phyloP scores from a whole-genome alignment of 2,888 invertebrate genomes.

The Caenorhabditis afra region DNA sequence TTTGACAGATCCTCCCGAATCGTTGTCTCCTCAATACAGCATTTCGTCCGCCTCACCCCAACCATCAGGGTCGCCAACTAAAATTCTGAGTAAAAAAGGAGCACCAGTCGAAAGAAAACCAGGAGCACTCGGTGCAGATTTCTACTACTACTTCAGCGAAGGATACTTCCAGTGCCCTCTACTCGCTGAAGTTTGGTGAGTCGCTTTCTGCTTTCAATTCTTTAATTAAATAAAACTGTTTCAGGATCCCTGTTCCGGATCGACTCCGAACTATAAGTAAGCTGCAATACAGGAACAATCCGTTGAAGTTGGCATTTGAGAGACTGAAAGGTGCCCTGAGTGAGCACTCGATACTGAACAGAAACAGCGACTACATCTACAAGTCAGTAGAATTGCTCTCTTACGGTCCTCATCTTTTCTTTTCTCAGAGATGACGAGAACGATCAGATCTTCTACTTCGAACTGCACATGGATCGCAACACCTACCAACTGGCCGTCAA shows the following conservation, averaged over 20 bases:
- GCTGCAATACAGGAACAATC: not conserved
- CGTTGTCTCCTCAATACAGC: not conserved
- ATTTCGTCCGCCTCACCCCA: not conserved
- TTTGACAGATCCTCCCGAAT: not conserved
- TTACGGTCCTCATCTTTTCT: not conserved
- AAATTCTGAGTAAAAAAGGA: not conserved
- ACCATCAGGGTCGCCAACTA: not conserved
- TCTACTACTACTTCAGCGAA: conserved; percentile 82
- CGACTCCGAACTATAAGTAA: conserved; percentile 33
- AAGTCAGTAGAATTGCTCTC: conserved; percentile 41
- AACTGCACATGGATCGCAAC: conserved; percentile 66
- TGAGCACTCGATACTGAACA: conserved; percentile 65
- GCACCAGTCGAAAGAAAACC: not conserved
- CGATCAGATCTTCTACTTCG: conserved; percentile 71
- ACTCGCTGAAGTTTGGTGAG: conserved; percentile 62
- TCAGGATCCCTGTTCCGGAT: conserved; percentile 50
- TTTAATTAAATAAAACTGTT: not conserved
- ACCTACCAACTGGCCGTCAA: conserved; percentile 50
- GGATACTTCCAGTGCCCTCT: conserved; percentile 87
- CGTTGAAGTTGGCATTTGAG: conserved; percentile 50
- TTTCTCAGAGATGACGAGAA: conserved; percentile 58
- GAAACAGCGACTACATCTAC: conserved; percentile 62
- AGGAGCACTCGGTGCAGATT: conserved; percentile 3
- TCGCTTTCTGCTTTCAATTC: too few relatives aligned
- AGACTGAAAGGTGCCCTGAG: conserved; percentile 63